Evolutionary conservation across 2,113 vertebrate genomes (phyloP), one percentile per base, ranked within the genome.

Genomic region (Rhea pennata): DNA sequence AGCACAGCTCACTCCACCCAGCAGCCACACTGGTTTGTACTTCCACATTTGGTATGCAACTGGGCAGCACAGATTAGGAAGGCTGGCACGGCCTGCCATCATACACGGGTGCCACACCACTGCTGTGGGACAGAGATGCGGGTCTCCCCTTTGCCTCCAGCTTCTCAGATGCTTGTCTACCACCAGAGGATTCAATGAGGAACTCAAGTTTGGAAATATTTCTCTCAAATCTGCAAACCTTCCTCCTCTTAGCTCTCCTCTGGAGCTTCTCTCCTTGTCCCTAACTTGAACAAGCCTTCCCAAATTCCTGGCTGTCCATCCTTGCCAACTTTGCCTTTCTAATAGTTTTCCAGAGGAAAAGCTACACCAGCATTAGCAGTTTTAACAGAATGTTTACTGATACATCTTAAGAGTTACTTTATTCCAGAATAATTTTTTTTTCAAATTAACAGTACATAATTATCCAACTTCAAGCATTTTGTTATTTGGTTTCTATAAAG

Each of bases 101-200:
- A 4, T 5, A 2, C 10, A 27, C 1, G 2, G 40, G 12, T 15
- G n/a, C 29, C 44, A 9, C 29, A 15, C 15, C 51, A 2, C 46
- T 2, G 17, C 16, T 0, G 13, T 1, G 14, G 42, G 17, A 33
- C 22, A 7, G 22, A 59, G 24, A 2, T 1, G 1, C 46, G 2
- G 22, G 1, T 4, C 5, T 10, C 40, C 40, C 27, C 39, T 66
- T 26, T 29, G 54, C 73, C 22, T 8, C 64, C 31, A 58, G 19
- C 31, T 90, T 50, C 50, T 19, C 78, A 84, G 39, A 17, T 17
- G 7, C 24, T 40, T 21, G 20, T 9, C 70, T 61, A 9, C n/a
- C 70, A 24, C 15, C 36, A 61, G 29, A 10, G 21, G 6, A 81
- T 39, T 54, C 46, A 12, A 29, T 62, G 17, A 22, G 44, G 13